These are phyloP conservation scores for Anas capensis DNA, from an alignment of 2,797 vertebrate species.

Conservation along the genomic window DNA sequence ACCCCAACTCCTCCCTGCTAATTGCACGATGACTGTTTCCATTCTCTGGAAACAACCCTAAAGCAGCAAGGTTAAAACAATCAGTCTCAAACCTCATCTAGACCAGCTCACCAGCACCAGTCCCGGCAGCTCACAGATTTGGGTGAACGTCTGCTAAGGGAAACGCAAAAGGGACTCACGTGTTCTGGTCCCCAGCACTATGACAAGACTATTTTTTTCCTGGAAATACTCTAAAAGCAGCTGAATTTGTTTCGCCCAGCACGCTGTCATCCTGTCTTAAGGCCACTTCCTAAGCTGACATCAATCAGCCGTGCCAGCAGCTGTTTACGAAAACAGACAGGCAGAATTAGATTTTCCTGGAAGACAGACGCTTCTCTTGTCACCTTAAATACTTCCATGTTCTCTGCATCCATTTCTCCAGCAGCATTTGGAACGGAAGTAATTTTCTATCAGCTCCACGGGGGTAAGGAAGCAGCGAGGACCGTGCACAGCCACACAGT, in stretches of 20 bases:
- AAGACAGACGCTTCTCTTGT: neutral
- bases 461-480: neutral
- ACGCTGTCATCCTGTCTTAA: neutral
- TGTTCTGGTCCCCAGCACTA: neutral
- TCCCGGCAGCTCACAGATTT: neutral
- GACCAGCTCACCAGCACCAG: neutral
- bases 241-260: conserved; percentile 47
- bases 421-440: neutral
- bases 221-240: conserved; percentile 47
- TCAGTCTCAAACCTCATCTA: neutral
- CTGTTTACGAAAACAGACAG: conserved; percentile 28
- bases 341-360: neutral
- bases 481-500: neutral
- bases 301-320: conserved; percentile 46
- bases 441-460: neutral
- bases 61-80: neutral
- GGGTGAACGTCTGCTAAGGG: neutral
- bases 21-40: neutral
- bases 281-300: conserved; percentile 44
- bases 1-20: neutral
- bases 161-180: neutral
- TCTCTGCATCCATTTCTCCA: conserved; percentile 28
- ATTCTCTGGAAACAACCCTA: neutral
- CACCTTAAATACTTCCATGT: conserved; percentile 27
- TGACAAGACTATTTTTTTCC: conserved; percentile 2